Percentiles rank a stretch among this genome's conserved stretches.
Evolutionary conservation across 2,113 vertebrate species (phyloP).

Genomic region (Petrocephalus microphthalmus): DNA sequence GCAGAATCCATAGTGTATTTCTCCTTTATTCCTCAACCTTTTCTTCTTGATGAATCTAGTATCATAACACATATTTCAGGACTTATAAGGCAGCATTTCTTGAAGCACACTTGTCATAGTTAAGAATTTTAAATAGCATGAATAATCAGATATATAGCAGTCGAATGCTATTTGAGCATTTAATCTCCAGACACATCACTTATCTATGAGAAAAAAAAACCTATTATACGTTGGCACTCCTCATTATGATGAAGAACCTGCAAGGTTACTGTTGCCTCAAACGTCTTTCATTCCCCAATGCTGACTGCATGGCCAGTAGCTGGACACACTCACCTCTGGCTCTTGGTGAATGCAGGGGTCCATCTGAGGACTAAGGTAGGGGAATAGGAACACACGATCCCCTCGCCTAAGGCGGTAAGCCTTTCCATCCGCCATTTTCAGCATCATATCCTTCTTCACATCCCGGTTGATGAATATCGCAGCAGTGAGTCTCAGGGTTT

Average conservation of each 20-base stretch:
- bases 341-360: slow-evolving; percentile 73
- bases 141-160: background rate
- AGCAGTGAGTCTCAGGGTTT: slow-evolving; percentile 74
- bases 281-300: background rate
- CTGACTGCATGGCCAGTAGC: background rate
- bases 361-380: slow-evolving; percentile 80
- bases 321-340: slow-evolving; percentile 64
- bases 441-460: slow-evolving; percentile 57
- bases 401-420: slow-evolving; percentile 67
- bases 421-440: slow-evolving; percentile 60
- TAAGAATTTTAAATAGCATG: background rate
- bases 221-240: background rate
- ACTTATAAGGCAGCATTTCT: background rate
- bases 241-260: background rate
- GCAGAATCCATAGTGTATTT: background rate
- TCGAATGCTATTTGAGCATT: background rate
- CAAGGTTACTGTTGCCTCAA: background rate
- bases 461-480: slow-evolving; percentile 78
- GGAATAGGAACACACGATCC: slow-evolving; percentile 76
- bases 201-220: background rate
- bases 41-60: background rate
- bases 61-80: background rate
- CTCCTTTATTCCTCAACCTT: background rate
- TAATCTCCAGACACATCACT: background rate
- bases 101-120: background rate